Conservation (phyloP, 2,888 invertebrate genomes). For the Acronicta alni region DNA sequence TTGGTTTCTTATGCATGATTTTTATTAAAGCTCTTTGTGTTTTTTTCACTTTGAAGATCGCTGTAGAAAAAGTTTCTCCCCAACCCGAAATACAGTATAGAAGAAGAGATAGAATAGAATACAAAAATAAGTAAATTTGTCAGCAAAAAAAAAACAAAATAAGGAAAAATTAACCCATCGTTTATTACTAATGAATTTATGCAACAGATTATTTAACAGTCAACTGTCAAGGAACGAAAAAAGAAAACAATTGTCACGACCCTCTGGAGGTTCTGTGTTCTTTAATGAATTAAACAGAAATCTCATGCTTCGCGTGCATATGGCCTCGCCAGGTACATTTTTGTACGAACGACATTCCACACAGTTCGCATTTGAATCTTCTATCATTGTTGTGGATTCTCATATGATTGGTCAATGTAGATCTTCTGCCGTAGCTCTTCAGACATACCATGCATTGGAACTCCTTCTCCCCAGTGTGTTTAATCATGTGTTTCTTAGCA, state of each 20-base stretch:
- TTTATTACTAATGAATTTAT: neutral
- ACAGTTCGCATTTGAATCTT: conserved; percentile 56
- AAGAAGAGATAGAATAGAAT: too few relatives aligned
- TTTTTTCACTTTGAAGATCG: too few relatives aligned
- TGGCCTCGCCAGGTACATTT: conserved; percentile 63
- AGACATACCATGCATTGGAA: conserved; percentile 74
- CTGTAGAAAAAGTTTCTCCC: too few relatives aligned
- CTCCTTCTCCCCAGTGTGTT: conserved; percentile 77
- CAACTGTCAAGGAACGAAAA: too few relatives aligned
- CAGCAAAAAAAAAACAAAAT: too few relatives aligned
- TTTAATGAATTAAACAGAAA: conserved; percentile 3
- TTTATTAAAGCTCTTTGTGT: too few relatives aligned
- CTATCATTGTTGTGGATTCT: conserved; percentile 66
- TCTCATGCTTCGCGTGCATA: conserved; percentile 63
- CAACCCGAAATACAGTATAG: too few relatives aligned
- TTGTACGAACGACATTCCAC: conserved; percentile 59
- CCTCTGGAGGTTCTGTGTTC: too few relatives aligned
- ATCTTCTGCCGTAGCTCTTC: conserved; percentile 68
- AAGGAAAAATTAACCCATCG: neutral
- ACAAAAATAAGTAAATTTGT: conserved; percentile 2
- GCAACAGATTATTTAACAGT: neutral
- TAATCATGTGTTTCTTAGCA: conserved; percentile 74
- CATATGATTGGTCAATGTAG: conserved; percentile 71
- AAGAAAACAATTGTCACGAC: too few relatives aligned
- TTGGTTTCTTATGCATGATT: too few relatives aligned